Conservation (phyloP, 2,113 vertebrate genomes). For the Panthera tigris region DNA sequence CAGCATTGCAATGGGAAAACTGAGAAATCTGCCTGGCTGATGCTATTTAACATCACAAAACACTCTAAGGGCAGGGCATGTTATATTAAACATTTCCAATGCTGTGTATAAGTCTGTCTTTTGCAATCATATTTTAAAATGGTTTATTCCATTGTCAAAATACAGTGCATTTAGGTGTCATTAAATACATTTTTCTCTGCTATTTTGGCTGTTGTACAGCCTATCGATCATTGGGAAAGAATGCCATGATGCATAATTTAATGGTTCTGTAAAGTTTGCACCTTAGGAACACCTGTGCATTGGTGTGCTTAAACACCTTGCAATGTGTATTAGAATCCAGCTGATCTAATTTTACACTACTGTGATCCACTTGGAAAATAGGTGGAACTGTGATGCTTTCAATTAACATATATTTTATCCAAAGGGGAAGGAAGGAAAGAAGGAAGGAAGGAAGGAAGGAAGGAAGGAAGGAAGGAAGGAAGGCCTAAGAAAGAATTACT, state of each 20-base stretch:
- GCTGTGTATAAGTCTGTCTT: not conserved
- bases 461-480: not conserved
- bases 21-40: not conserved
- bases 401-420: conserved; percentile 42
- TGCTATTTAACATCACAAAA: not conserved
- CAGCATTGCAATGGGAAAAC: not conserved
- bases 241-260: not conserved
- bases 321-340: not conserved
- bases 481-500: not conserved
- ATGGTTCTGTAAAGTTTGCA: not conserved
- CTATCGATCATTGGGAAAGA: not conserved
- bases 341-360: conserved; percentile 24
- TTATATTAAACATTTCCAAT: not conserved
- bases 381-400: not conserved
- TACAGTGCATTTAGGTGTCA: not conserved
- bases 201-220: not conserved
- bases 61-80: not conserved
- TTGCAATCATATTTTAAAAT: conserved; percentile 13
- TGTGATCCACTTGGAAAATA: conserved; percentile 23
- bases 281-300: not conserved
- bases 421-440: not conserved
- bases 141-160: conserved; percentile 41
- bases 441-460: not conserved
- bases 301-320: not conserved
- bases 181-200: not conserved